These are phyloP conservation scores for Bergia puertoricense DNA, from an alignment of 92 coral and sea anemone species.

Conservation along the genomic window DNA sequence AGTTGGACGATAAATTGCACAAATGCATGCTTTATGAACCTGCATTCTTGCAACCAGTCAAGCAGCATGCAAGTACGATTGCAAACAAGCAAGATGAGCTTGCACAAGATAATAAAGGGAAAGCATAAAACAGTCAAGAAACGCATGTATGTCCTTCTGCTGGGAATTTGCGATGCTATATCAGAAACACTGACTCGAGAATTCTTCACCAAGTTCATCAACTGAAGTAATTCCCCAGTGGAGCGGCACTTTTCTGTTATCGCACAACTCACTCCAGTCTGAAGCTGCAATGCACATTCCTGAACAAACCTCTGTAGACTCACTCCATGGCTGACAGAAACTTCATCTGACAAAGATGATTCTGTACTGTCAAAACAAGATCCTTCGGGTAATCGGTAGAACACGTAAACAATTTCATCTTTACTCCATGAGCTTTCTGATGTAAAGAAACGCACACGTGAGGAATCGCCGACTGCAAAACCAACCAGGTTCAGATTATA, in stretches of 20 bases:
- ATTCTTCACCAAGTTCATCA: not conserved
- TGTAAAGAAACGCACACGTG: not conserved
- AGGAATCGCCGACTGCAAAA: not conserved
- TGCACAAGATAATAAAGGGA: not conserved
- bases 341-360: not conserved
- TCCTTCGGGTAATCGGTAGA: not conserved
- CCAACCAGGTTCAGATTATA: conserved; percentile 9
- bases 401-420: conserved; percentile 13
- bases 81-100: not conserved
- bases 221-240: not conserved
- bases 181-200: not conserved
- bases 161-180: not conserved
- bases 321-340: not conserved
- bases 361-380: not conserved
- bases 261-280: not conserved
- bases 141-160: not conserved
- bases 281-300: not conserved
- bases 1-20: not conserved
- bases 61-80: conserved; percentile 7
- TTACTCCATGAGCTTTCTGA: not conserved
- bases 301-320: not conserved
- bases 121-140: not conserved
- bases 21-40: not conserved
- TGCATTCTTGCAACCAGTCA: conserved; percentile 38
- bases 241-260: not conserved